A percentile compares a stretch with the other conserved stretches of the same genome.
Evolutionary conservation across 2,113 vertebrate genomes (phyloP).

Genomic region (Actenoides hombroni): DNA sequence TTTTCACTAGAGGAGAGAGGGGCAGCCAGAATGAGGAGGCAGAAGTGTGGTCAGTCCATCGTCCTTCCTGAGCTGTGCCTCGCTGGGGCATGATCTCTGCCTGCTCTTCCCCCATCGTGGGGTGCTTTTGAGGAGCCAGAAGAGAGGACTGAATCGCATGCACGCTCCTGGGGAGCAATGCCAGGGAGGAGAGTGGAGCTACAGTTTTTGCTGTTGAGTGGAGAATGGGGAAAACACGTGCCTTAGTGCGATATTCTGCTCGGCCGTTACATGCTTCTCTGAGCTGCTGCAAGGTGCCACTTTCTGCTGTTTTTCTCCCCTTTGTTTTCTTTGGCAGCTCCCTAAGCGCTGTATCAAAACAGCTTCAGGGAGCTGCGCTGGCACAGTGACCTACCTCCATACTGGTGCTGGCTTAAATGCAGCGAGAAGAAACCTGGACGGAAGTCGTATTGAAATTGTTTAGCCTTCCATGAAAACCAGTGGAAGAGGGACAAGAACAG

Average conservation of each 20-base stretch:
- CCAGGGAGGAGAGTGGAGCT: constrained; percentile 36
- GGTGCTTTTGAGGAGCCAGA: not conserved
- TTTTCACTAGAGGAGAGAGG: not conserved
- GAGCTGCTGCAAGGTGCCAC: constrained; percentile 61
- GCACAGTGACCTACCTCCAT: constrained; percentile 33
- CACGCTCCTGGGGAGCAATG: constrained; percentile 6
- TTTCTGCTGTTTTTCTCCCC: constrained; percentile 45
- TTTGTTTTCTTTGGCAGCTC: constrained; percentile 67
- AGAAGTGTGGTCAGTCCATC: not conserved
- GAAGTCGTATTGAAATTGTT: constrained; percentile 3
- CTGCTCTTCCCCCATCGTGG: not conserved
- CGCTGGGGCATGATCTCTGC: not conserved
- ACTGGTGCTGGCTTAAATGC: constrained; percentile 29
- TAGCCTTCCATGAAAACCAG: not conserved
- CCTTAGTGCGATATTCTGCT: not conserved
- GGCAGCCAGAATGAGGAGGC: not conserved
- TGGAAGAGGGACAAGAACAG: not conserved
- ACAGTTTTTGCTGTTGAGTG: constrained; percentile 36
- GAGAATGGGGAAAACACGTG: constrained; percentile 44
- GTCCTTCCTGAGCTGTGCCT: not conserved
- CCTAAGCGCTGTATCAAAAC: constrained; percentile 21
- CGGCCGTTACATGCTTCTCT: constrained; percentile 47
- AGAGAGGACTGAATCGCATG: not conserved
- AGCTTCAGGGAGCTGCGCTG: constrained; percentile 32
- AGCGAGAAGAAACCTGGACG: constrained; percentile 10